A percentile compares a stretch with the other conserved stretches of the same genome.
phyloP scores from a whole-genome alignment of 2,797 vertebrate species.

The Eurystomus glaucurus region DNA sequence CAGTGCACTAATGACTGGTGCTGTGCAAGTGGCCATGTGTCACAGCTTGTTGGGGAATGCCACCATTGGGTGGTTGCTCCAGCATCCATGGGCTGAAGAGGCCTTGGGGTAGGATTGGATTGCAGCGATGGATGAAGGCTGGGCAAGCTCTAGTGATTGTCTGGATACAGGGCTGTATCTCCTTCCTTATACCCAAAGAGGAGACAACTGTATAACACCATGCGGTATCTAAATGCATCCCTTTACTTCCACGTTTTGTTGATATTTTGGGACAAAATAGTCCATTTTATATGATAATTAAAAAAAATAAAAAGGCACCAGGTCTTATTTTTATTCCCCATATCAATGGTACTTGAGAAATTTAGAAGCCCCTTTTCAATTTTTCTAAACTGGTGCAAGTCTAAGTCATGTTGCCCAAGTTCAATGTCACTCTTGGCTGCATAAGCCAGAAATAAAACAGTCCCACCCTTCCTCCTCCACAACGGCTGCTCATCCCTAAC shows the following conservation, averaged over 20 bases:
- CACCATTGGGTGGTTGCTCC: rapidly evolving
- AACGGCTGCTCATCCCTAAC: not conserved
- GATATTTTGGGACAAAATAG: not conserved
- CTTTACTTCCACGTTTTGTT: not conserved
- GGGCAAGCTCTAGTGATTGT: not conserved
- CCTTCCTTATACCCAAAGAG: not conserved
- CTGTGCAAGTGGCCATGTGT: rapidly evolving
- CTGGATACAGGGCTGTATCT: not conserved
- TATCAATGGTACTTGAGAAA: not conserved
- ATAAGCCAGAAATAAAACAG: not conserved
- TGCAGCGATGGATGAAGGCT: not conserved
- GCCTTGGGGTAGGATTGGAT: not conserved
- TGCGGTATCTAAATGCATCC: not conserved
- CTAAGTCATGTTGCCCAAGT: not conserved
- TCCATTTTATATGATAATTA: not conserved
- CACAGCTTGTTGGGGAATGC: not conserved
- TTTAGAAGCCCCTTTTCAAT: not conserved
- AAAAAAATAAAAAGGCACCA: not conserved
- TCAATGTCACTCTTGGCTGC: constrained; percentile 6
- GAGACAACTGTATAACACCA: not conserved
- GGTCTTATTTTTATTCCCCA: not conserved
- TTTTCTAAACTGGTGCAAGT: not conserved
- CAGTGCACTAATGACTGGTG: not conserved
- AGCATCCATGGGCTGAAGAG: not conserved
- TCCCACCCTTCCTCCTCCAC: not conserved